phyloP scores from a whole-genome alignment of 1,140 invertebrate genomes.

The Palaemon carinicauda region DNA sequence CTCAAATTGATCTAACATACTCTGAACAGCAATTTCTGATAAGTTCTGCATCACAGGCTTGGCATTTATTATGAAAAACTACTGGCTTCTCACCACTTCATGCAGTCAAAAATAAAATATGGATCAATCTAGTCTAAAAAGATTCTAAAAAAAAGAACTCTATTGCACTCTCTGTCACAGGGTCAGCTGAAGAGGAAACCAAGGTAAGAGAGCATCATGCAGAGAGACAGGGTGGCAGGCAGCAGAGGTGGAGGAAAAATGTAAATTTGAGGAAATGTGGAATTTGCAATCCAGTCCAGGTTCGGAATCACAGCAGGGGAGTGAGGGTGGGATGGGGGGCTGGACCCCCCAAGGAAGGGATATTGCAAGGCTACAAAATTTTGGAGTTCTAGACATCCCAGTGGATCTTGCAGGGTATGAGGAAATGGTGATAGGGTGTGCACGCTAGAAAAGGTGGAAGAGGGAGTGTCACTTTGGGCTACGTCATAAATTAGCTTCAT shows the following conservation, averaged over 20 bases:
- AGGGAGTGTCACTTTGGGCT: slow-evolving; percentile 9
- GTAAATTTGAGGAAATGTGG: neutral
- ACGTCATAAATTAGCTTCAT: slow-evolving; percentile 42
- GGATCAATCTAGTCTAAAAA: slow-evolving; percentile 35
- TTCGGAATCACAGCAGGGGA: neutral
- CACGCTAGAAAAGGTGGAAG: slow-evolving; percentile 15
- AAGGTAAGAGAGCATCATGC: slow-evolving; percentile 35
- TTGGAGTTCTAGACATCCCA: neutral
- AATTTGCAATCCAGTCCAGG: neutral
- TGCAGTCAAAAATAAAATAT: slow-evolving; percentile 40
- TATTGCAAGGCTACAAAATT: slow-evolving; percentile 13
- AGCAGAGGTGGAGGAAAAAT: neutral
- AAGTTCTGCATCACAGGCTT: neutral
- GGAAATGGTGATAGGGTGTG: slow-evolving; percentile 29
- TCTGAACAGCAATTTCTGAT: too few relatives aligned
- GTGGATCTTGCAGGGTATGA: neutral
- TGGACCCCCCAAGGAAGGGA: neutral
- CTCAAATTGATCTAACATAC: too few relatives aligned
- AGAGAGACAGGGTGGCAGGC: neutral
- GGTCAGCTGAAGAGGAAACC: slow-evolving; percentile 40
- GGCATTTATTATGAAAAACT: slow-evolving; percentile 27
- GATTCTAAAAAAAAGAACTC: slow-evolving; percentile 16
- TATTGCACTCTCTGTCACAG: slow-evolving; percentile 42
- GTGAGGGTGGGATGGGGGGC: neutral
- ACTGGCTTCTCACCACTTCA: slow-evolving; percentile 31